Base-by-base conservation (phyloP, 92 coral and sea anemone genomes). In the Hydrozoanthus gracilis region DNA sequence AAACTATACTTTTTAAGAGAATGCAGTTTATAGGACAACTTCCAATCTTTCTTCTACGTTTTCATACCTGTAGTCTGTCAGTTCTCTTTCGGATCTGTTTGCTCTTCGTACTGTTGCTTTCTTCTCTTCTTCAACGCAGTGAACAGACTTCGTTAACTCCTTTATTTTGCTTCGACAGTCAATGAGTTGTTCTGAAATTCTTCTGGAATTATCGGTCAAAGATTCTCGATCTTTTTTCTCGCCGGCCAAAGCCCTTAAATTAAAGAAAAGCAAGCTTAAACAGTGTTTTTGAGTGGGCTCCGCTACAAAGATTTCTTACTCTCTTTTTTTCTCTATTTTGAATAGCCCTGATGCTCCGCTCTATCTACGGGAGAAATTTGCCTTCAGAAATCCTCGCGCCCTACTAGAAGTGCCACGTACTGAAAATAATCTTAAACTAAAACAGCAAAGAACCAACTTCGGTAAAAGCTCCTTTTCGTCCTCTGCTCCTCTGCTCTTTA, bases 71-170 rank as follows among this genome's bases (percentile, higher is more conserved):
- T 65, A 48, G 3, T 48, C 85, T 12, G 49, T 51, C 20, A 65
- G 6, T 80, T 80, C 61, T 7, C 27, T 67, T 12, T 80, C 85
- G 15, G 14, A 64, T 47, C 66, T 80, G 46, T 46, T 80, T 18
- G 64, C 46, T 12, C 27, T 80, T 5, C 52, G 55, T 11, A 17
- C 27, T 48, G 74, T 18, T 47, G 74, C 52, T 48, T 49, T 13
- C 20, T 80, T 80, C 74, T 80, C 85, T 7, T 64, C 85, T 20
- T 80, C 58, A 49, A 80, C 16, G 56, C 73, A 65, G 12, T 80
- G 16, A 3, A 35, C 73, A 47, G 74, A 65, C 58, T 49, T 58
- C 15, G 18, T 65, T 18, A 80, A 39, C 47, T 65, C 62, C 4
- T 49, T 27, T 5, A 80, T 35, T 65, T 80, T 48, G 20, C 27